Conservation (phyloP, 2,797 vertebrate species). For the Acanthornis magna region DNA sequence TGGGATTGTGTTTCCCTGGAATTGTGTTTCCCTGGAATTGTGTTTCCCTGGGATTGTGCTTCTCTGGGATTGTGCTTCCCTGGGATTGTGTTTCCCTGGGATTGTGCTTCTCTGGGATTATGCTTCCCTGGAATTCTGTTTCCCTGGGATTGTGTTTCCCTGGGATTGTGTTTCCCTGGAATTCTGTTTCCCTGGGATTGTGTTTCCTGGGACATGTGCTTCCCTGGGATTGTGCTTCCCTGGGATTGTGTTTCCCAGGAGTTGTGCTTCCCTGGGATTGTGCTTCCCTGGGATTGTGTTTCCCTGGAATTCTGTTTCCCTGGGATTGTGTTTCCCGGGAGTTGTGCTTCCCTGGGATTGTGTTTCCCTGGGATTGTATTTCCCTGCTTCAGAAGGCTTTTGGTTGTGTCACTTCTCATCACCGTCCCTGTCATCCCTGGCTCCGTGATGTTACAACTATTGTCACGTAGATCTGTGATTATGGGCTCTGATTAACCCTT, state of each 20-base stretch:
- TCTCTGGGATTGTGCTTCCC: neutral
- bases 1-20: neutral
- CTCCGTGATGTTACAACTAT: neutral
- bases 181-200: neutral
- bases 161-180: neutral
- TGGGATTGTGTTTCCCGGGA: neutral
- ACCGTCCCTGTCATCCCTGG: neutral
- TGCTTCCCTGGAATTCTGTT: neutral
- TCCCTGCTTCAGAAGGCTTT: neutral
- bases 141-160: neutral
- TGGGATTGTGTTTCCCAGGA: neutral
- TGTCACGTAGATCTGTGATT: neutral
- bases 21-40: neutral
- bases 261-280: neutral
- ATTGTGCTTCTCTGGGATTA: neutral
- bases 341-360: neutral
- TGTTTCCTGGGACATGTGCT: neutral
- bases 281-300: neutral
- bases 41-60: neutral
- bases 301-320: neutral
- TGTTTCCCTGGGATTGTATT: neutral
- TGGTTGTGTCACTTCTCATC: neutral
- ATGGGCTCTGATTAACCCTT: slow-evolving; percentile 29
- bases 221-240: neutral
- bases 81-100: neutral